These are phyloP conservation scores for Pangasius mekongensis DNA, from an alignment of 2,797 vertebrate species.

Conservation along the genomic window DNA sequence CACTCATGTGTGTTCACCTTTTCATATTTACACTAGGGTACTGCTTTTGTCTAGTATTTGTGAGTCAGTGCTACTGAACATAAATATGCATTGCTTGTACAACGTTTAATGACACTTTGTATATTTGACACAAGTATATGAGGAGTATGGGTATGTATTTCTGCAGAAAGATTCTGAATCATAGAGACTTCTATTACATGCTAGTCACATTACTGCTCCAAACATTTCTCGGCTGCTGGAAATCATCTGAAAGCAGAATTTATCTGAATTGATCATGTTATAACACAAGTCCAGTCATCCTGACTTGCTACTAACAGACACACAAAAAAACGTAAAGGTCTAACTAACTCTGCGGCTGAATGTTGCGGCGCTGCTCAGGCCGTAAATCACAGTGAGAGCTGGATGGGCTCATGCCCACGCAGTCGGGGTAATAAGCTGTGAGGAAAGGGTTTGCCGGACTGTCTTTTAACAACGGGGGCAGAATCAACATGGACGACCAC, in stretches of 20 bases:
- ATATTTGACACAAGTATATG: no score
- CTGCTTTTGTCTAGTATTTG: no score
- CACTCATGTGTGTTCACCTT: background rate
- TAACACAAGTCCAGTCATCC: background rate
- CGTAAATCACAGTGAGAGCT: constrained; percentile 80
- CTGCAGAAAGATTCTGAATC: background rate
- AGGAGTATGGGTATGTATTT: background rate
- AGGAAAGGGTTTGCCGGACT: constrained; percentile 93
- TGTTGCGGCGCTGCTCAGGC: constrained; percentile 79
- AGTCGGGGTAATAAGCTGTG: constrained; percentile 94
- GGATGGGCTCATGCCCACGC: constrained; percentile 98
- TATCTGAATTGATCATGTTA: no score
- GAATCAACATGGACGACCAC: constrained; percentile 98
- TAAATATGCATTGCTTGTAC: no score
- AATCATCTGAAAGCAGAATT: no score
- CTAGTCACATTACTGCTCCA: background rate
- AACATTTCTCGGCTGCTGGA: background rate
- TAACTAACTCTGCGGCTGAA: constrained; percentile 79
- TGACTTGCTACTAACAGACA: background rate
- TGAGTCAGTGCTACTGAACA: no score
- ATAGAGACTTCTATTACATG: background rate
- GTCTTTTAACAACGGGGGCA: constrained; percentile 94
- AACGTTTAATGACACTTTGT: no score
- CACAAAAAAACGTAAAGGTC: background rate
- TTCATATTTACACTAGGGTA: no score